A percentile compares a stretch with the other conserved stretches of the same genome.
phyloP scores from a whole-genome alignment of 2,888 invertebrate species.

The Diabrotica balteata region DNA sequence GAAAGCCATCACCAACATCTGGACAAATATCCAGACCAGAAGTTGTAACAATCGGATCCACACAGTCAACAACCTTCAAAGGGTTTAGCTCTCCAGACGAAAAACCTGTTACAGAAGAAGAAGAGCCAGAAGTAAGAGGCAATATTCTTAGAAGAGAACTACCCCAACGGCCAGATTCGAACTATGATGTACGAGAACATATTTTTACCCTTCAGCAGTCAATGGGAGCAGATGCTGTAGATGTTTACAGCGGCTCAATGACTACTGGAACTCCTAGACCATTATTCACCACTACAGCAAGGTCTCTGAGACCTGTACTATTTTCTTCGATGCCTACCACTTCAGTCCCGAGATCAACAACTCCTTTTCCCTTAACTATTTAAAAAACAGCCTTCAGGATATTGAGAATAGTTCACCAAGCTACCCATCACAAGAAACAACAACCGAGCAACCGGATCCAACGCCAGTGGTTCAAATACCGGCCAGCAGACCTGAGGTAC shows the following conservation, averaged over 20 bases:
- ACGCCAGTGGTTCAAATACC: conserved; percentile 66
- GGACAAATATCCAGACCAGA: conserved; percentile 55
- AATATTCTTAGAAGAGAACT: conserved; percentile 71
- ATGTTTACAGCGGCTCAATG: conserved; percentile 72
- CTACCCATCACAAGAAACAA: conserved; percentile 53
- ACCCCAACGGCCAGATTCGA: conserved; percentile 64
- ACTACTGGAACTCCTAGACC: conserved; percentile 71
- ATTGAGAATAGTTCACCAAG: conserved; percentile 44
- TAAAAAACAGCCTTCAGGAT: conserved; percentile 39
- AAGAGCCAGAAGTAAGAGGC: conserved; percentile 60
- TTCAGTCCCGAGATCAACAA: conserved; percentile 46
- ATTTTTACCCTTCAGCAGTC: conserved; percentile 67
- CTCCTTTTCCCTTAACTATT: conserved; percentile 44
- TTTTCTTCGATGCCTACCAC: conserved; percentile 59
- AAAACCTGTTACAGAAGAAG: conserved; percentile 66
- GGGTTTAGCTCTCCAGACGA: conserved; percentile 52
- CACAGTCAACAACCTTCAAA: conserved; percentile 50
- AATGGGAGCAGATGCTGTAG: conserved; percentile 70
- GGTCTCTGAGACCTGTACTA: conserved; percentile 58
- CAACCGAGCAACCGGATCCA: conserved; percentile 62
- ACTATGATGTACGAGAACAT: conserved; percentile 63
- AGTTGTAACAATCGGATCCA: conserved; percentile 48
- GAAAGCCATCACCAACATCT: conserved; percentile 45
- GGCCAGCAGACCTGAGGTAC: conserved; percentile 43
- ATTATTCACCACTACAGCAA: conserved; percentile 71